Base-by-base conservation (phyloP, 2,113 vertebrate species). In the Scomber japonicus region DNA sequence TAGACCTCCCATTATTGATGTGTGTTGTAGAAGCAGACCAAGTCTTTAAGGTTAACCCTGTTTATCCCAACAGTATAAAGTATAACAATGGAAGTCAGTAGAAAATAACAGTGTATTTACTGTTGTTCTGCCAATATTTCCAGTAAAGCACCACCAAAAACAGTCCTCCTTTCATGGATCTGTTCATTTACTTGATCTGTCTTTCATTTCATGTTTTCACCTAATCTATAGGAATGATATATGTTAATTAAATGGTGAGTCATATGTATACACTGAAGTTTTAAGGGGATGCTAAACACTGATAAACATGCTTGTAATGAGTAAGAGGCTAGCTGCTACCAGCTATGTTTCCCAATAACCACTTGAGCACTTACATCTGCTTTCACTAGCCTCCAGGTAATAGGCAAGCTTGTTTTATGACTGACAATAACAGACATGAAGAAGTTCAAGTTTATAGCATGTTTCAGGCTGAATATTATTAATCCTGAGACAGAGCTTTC, bases 1-100 rank as follows among this genome's bases (percentile, higher is more conserved):
- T 14, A 45, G 76, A 73, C 79, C 30, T 3, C 24, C 77, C 46
- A 48, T 76, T 90, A 83, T 88, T 66, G 78, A 82, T 80, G 64
- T 70, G 15, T 79, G 62, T 53, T 69, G 69, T 64, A 17, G 57
- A 80, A 69, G 16, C 61, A 69, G 54, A 69, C 61, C 51, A 62
- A 21, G 63, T 54, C 71, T 85, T 64, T 30, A 15, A 70, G 71
- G 80, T 74, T 66, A 60, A 17, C 50, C 79, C 15, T 21, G 40
- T 56, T 70, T 21, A 46, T 56, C 45, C 45, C 27, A 48, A 81
- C 50, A 51, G 66, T 79, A 79, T 60, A 71, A 75, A 40, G 7
- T 11, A 6, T 63, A 69, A 45, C 27, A 65, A 50, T 27, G 65
- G 17, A 59, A 60, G 12, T 27, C n/a, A 2, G 17, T 17, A 24